Percentiles rank a stretch among this genome's conserved stretches.
Conservation (phyloP, 2,888 invertebrate genomes). For the Drosophila hawaiiensis region DNA sequence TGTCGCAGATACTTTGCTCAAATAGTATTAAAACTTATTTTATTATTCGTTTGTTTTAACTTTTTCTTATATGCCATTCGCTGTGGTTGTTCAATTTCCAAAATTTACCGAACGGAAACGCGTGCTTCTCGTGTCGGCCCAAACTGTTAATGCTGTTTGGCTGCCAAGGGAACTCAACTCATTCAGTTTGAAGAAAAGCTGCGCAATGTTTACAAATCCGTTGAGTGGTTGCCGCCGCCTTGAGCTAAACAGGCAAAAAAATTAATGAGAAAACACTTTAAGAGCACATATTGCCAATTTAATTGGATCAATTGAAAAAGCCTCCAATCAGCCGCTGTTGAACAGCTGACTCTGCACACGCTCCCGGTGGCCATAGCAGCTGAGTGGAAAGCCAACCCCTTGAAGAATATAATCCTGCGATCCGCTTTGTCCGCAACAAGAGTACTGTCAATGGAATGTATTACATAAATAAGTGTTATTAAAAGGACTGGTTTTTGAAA, state of each 20-base stretch:
- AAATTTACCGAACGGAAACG: conserved; percentile 40
- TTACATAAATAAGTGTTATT: background rate
- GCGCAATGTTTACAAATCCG: conserved; percentile 75
- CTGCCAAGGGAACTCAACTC: conserved; percentile 49
- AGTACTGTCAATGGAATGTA: conserved; percentile 52
- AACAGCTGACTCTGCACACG: conserved; percentile 58
- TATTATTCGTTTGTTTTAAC: conserved; percentile 17
- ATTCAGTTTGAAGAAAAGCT: conserved; percentile 48
- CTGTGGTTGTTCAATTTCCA: conserved; percentile 16
- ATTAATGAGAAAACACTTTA: conserved; percentile 12
- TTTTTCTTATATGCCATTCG: conserved; percentile 16
- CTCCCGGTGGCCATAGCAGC: conserved; percentile 67
- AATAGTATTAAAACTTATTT: conserved; percentile 20
- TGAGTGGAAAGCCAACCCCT: conserved; percentile 68
- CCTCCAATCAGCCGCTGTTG: conserved; percentile 65
- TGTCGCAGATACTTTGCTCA: conserved; percentile 13
- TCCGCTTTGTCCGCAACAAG: conserved; percentile 82
- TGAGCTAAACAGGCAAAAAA: conserved; percentile 23
- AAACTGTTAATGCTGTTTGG: conserved; percentile 69
- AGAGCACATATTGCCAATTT: conserved; percentile 34
- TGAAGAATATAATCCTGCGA: conserved; percentile 76
- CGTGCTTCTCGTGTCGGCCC: conserved; percentile 54
- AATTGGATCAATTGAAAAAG: conserved; percentile 32
- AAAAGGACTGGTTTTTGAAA: background rate
- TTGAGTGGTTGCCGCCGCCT: conserved; percentile 62